These are phyloP conservation scores for Lepisosteus oculatus DNA, from an alignment of 2,113 vertebrate genomes.

Conservation along the genomic window DNA sequence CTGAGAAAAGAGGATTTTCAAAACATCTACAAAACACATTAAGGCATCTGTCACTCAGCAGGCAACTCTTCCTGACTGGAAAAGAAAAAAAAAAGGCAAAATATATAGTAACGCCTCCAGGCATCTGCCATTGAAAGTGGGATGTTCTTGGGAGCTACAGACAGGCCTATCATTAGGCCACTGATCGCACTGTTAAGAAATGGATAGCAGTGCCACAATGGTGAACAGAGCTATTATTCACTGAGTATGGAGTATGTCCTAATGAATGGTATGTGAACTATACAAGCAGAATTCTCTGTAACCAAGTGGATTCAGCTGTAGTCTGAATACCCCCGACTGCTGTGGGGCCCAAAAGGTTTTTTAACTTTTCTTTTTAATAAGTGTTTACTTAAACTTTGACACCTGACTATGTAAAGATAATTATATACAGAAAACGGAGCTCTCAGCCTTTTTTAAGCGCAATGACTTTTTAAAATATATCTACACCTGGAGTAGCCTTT, in stretches of 20 bases:
- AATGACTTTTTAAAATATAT: constrained; percentile 14
- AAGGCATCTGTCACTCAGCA: constrained; percentile 27
- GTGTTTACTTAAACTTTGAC: background rate
- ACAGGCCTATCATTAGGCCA: constrained; percentile 55
- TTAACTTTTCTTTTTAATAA: background rate
- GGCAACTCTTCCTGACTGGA: constrained; percentile 20
- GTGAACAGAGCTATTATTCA: constrained; percentile 30
- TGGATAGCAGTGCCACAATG: constrained; percentile 47
- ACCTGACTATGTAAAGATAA: background rate
- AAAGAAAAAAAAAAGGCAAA: background rate
- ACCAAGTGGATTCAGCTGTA: background rate
- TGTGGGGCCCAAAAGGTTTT: background rate
- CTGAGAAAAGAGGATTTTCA: constrained; percentile 36
- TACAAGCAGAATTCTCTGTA: background rate
- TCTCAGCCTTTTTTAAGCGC: background rate
- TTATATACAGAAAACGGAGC: background rate
- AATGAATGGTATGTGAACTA: constrained; percentile 20
- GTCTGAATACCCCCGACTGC: background rate
- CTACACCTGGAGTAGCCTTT: background rate
- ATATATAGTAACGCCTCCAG: constrained; percentile 18
- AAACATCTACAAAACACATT: constrained; percentile 39
- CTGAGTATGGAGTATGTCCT: constrained; percentile 25
- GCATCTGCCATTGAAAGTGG: constrained; percentile 15
- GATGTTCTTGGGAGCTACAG: constrained; percentile 29
- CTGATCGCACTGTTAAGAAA: constrained; percentile 47